A percentile compares a stretch with the other conserved stretches of the same genome.
Evolutionary conservation across 2,797 vertebrate genomes (phyloP).

Genomic region (Vultur gryphus): DNA sequence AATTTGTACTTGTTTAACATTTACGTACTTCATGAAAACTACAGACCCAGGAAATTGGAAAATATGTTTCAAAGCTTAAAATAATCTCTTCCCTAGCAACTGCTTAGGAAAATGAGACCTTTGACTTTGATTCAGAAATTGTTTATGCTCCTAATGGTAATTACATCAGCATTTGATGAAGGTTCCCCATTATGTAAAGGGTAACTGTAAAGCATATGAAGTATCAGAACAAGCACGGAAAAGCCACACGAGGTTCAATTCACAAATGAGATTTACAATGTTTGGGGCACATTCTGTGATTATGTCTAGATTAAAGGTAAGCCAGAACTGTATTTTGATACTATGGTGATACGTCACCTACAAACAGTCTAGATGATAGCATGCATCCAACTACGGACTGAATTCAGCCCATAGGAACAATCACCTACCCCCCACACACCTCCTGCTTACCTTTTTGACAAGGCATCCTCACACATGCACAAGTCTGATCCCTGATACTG

Average conservation of each 20-base stretch:
- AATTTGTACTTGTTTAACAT: conserved; percentile 21
- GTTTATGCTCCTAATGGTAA: conserved; percentile 22
- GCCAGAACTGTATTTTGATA: neutral
- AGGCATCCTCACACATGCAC: neutral
- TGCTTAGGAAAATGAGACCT: conserved; percentile 19
- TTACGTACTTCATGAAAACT: neutral
- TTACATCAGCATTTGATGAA: neutral
- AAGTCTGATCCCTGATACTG: neutral
- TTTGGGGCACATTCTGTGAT: neutral
- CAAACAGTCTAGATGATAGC: neutral
- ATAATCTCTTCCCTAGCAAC: conserved; percentile 33
- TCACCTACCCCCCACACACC: too few species aligned
- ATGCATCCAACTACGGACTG: too few species aligned
- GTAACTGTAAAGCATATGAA: neutral
- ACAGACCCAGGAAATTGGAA: neutral
- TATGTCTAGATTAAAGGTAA: neutral
- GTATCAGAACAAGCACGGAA: neutral
- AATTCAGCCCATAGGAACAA: neutral
- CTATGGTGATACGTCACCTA: neutral
- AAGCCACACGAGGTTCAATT: neutral
- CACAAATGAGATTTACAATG: neutral
- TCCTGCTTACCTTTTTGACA: neutral
- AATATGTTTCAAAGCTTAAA: conserved; percentile 27
- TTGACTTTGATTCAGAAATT: conserved; percentile 31
- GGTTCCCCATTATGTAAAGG: neutral